Evolutionary conservation across 2,888 invertebrate species (phyloP).

Genomic region (Chalcosyrphus nemorum): DNA sequence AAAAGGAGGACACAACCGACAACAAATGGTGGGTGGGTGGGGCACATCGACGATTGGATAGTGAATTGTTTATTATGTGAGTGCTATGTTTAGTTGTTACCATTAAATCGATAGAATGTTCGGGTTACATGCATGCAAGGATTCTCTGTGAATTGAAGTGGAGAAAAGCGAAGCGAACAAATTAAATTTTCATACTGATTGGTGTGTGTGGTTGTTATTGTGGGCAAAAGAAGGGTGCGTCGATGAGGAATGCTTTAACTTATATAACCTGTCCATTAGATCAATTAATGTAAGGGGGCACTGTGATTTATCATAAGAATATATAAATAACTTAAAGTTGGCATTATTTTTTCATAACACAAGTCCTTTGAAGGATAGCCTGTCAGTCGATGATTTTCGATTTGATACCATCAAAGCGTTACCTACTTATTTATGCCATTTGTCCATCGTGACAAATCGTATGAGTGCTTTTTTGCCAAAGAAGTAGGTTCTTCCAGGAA

Average conservation of each 20-base stretch:
- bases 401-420: no score
- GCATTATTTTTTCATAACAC: no score
- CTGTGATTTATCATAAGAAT: neutral
- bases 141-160: conserved; percentile 22
- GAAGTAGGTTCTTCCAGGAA: no score
- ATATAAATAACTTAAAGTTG: no score
- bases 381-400: no score
- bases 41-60: conserved; percentile 9
- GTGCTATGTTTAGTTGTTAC: conserved; percentile 36
- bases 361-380: no score
- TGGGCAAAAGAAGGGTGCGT: neutral
- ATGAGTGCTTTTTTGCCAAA: no score
- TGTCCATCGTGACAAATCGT: no score
- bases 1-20: conserved; percentile 12
- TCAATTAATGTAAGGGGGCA: neutral
- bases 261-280: neutral
- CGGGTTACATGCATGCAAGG: conserved; percentile 5
- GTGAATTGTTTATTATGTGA: conserved; percentile 65
- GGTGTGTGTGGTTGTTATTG: neutral
- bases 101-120: conserved; percentile 53
- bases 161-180: neutral
- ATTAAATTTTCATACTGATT: conserved; percentile 1
- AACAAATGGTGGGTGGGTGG: conserved; percentile 17
- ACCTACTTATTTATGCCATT: no score
- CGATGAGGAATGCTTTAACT: neutral